Base-by-base conservation (phyloP, 2,113 vertebrate genomes). In the Rhinopithecus roxellana region DNA sequence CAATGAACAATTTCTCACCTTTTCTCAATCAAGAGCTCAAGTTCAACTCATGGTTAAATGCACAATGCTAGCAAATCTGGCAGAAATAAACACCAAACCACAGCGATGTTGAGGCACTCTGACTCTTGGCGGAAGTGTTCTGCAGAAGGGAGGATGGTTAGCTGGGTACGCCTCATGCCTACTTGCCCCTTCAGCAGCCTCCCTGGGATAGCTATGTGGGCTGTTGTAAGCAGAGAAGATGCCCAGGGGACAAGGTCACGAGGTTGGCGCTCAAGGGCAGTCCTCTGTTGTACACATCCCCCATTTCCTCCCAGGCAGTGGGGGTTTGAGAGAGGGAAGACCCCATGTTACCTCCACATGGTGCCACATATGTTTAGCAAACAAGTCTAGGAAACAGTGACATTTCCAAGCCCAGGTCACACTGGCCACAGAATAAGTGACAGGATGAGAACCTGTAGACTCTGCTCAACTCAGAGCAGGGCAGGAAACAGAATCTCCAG, bases 61-160 rank as follows among this genome's bases (percentile, higher is more conserved):
- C 45, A 25, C 0, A 8, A 27, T n/a, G 8, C 18, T 5, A 43
- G 72, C 59, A 25, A 43, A 55, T 3, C 5, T 43, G 6, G n/a
- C 92, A 55, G 72, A n/a, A 55, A 86, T 14, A 4, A 40, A 40
- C 23, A 22, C 45, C 72, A 18, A 52, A 67, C 11, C 57, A 0
- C 14, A 50, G n/a, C 27, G 16, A 20, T 14, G 23, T 0, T 8
- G 14, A 32, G 38, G 27, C 16, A 6, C 57, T 40, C 17, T 6
- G 78, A 17, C 27, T 25, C 16, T 10, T 10, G 14, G 57, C 5
- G 1, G 13, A 45, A 8, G 25, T 3, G 23, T 23, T n/a, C 40
- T n/a, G 55, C 55, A n/a, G 6, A n/a, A 64, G 20, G 30, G 30
- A 17, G 40, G 20, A 32, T 2, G 22, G 4, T 10, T 43, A 74